Evolutionary conservation across 2,113 vertebrate genomes (phyloP).

Genomic region (Rhinogobius similis): DNA sequence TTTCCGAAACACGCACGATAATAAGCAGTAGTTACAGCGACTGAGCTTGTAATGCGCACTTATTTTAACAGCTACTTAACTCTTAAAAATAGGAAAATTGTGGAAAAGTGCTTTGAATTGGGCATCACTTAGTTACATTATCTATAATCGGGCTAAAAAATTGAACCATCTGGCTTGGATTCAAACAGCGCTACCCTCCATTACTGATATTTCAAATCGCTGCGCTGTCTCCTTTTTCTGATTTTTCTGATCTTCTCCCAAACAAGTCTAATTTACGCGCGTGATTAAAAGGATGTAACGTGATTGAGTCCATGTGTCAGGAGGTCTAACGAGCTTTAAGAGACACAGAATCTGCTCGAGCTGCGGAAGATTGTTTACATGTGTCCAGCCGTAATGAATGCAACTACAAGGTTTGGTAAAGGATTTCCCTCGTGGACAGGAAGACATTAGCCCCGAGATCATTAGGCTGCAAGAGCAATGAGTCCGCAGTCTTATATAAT

Average conservation of each 20-base stretch:
- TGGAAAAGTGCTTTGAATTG: conserved; percentile 9
- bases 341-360: conserved; percentile 12
- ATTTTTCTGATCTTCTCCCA: not conserved
- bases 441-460: conserved; percentile 26
- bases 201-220: not conserved
- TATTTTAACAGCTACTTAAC: conserved; percentile 9
- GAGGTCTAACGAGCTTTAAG: conserved; percentile 14
- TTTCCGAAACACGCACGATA: not conserved
- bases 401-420: conserved; percentile 20
- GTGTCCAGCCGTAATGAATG: conserved; percentile 37
- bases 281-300: conserved; percentile 17
- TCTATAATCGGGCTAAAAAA: conserved; percentile 9
- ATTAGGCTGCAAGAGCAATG: conserved; percentile 39
- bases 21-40: not conserved
- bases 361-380: conserved; percentile 43
- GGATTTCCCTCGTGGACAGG: conserved; percentile 39
- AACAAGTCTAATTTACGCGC: conserved; percentile 24
- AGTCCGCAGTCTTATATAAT: conserved; percentile 25
- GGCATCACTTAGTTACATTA: conserved; percentile 2
- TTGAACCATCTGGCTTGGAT: not conserved
- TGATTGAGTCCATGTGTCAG: conserved; percentile 42
- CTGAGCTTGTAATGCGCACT: not conserved
- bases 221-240: not conserved
- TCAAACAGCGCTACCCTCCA: not conserved
- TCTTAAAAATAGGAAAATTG: conserved; percentile 4